phyloP scores from a whole-genome alignment of 2,797 vertebrate species.

The Coilia nasus region DNA sequence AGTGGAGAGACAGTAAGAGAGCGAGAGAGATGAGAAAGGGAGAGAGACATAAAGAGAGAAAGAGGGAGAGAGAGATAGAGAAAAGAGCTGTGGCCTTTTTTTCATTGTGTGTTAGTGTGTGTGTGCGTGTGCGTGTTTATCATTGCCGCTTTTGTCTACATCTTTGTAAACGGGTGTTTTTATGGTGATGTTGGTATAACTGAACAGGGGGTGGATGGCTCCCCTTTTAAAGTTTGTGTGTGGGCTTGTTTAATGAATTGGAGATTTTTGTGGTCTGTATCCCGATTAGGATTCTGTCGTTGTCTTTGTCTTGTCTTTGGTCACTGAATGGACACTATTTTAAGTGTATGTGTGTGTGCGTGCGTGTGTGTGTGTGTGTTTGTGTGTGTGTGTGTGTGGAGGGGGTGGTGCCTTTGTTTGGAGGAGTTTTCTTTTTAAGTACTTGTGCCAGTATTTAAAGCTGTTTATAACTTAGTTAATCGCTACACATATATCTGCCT shows the following conservation, averaged over 20 bases:
- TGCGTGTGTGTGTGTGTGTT: constrained; percentile 11
- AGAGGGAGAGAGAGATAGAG: neutral
- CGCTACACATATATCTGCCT: neutral
- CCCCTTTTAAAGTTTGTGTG: constrained; percentile 34
- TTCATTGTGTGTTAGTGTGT: constrained; percentile 45
- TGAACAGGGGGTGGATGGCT: neutral
- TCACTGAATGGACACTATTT: neutral
- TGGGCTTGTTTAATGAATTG: constrained; percentile 33
- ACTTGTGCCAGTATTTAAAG: neutral
- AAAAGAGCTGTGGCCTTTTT: neutral
- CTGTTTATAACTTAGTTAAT: neutral
- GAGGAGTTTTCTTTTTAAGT: neutral
- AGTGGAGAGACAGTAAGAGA: constrained; percentile 47
- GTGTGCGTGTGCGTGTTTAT: constrained; percentile 40
- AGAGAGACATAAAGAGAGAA: constrained; percentile 48
- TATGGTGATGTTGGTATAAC: neutral
- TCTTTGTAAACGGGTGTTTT: neutral
- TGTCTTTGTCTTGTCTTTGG: constrained; percentile 8
- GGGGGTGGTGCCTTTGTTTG: neutral
- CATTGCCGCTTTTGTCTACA: constrained; percentile 2
- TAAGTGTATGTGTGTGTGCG: constrained; percentile 18
- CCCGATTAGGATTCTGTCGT: constrained; percentile 20
- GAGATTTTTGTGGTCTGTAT: constrained; percentile 35
- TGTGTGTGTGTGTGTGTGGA: constrained; percentile 2
- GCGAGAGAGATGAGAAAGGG: constrained; percentile 47